Percentiles rank a stretch among this genome's conserved stretches.
Evolutionary conservation across 1,140 invertebrate genomes (phyloP).

Genomic region (Cepaea nemoralis): DNA sequence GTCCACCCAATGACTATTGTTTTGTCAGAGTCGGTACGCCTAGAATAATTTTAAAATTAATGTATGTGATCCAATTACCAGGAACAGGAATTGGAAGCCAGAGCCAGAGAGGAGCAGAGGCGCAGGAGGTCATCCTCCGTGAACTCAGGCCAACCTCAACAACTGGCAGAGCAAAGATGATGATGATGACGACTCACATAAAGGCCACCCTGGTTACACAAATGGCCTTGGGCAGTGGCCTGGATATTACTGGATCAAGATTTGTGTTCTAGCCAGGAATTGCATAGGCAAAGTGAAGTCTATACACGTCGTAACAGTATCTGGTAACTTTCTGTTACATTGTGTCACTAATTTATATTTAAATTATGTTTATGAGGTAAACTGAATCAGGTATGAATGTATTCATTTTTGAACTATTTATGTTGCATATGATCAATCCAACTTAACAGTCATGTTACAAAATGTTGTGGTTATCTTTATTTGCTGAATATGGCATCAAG

Average conservation of each 20-base stretch:
- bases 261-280: slow-evolving; percentile 58
- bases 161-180: slow-evolving; percentile 54
- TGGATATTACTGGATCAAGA: slow-evolving; percentile 58
- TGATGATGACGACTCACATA: slow-evolving; percentile 40
- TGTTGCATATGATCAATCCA: too few relatives aligned
- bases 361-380: too few relatives aligned
- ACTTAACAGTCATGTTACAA: too few relatives aligned
- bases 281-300: neutral
- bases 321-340: too few relatives aligned
- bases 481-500: too few relatives aligned
- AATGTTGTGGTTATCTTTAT: too few relatives aligned
- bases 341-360: too few relatives aligned
- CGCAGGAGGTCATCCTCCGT: slow-evolving; percentile 47
- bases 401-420: too few relatives aligned
- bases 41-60: neutral
- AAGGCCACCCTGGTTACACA: slow-evolving; percentile 54
- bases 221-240: slow-evolving; percentile 51
- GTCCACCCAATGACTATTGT: too few relatives aligned
- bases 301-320: too few relatives aligned
- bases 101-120: slow-evolving; percentile 41
- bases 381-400: too few relatives aligned
- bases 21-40: neutral
- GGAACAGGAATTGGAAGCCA: slow-evolving; percentile 63
- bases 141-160: slow-evolving; percentile 50
- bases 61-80: too few relatives aligned